A percentile compares a stretch with the other conserved stretches of the same genome.
Conservation (phyloP, 64 coral and sea anemone genomes). For the Acropora yongei region DNA sequence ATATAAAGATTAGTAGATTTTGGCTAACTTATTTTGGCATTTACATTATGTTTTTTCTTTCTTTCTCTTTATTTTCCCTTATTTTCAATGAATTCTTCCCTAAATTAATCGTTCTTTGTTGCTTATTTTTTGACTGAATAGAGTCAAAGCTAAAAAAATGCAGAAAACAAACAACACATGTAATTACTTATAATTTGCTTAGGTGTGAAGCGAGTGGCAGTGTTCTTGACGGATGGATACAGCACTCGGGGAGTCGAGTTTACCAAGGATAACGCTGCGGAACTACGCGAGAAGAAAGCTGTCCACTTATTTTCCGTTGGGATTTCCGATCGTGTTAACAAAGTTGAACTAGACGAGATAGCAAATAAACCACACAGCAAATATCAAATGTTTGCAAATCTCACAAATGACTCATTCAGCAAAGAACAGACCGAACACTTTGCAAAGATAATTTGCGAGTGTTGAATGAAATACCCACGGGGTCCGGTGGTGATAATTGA, state of each 20-base stretch:
- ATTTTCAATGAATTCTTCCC: no score
- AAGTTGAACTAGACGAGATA: conserved; percentile 39
- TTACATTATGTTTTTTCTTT: no score
- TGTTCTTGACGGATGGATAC: conserved; percentile 45
- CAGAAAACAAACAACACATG: background rate
- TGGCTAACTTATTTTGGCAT: no score
- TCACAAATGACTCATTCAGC: background rate
- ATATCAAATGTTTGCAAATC: conserved; percentile 10
- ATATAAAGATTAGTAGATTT: no score
- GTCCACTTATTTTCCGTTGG: conserved; percentile 53
- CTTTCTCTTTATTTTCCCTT: no score
- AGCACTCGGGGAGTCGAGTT: conserved; percentile 26
- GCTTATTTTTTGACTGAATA: no score
- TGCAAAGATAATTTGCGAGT: conserved; percentile 28
- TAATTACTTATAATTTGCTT: background rate
- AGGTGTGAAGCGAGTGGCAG: conserved; percentile 60
- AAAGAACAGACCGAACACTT: conserved; percentile 18
- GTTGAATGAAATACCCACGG: background rate
- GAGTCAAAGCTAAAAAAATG: no score
- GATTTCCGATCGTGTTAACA: conserved; percentile 5
- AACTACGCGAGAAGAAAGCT: background rate
- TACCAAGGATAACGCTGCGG: background rate
- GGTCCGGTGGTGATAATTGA: no score
- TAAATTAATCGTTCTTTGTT: no score
- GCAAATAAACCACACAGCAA: conserved; percentile 28